Conservation (phyloP, 2,797 vertebrate species). For the Chaetophractus vellerosus region DNA sequence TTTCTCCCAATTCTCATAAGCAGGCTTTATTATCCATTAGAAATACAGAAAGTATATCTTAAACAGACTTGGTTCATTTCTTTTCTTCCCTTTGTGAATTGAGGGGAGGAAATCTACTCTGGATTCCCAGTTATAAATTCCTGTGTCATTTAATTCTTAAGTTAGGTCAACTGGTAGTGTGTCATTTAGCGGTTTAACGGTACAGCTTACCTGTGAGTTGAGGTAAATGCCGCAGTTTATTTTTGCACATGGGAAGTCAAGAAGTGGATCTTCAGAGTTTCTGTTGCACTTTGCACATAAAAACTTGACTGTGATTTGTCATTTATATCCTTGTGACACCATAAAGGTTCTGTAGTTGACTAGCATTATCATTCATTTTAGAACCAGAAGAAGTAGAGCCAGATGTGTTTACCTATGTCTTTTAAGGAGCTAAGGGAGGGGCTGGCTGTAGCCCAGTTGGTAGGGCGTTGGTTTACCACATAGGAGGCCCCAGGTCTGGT, state of each 20-base stretch:
- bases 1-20: slow-evolving; percentile 11
- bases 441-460: too few relatives aligned
- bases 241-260: neutral
- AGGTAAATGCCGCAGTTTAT: slow-evolving; percentile 43
- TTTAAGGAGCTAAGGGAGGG: slow-evolving; percentile 35
- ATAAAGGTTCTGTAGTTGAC: neutral
- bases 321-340: slow-evolving; percentile 13
- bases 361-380: slow-evolving; percentile 5
- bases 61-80: slow-evolving; percentile 39
- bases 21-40: neutral
- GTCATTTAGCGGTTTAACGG: slow-evolving; percentile 59
- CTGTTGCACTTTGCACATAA: neutral
- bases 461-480: too few relatives aligned
- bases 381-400: neutral
- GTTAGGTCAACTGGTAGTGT: neutral
- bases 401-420: neutral
- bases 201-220: slow-evolving; percentile 21
- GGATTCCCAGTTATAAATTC: slow-evolving; percentile 38
- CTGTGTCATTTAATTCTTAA: slow-evolving; percentile 42
- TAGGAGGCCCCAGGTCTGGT: too few relatives aligned
- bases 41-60: neutral
- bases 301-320: neutral
- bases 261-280: slow-evolving; percentile 22
- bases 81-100: slow-evolving; percentile 18
- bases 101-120: neutral